Evolutionary conservation across 2,113 vertebrate species (phyloP), one percentile per base, ranked within the genome.

Genomic region (Rhizomys pruinosus): DNA sequence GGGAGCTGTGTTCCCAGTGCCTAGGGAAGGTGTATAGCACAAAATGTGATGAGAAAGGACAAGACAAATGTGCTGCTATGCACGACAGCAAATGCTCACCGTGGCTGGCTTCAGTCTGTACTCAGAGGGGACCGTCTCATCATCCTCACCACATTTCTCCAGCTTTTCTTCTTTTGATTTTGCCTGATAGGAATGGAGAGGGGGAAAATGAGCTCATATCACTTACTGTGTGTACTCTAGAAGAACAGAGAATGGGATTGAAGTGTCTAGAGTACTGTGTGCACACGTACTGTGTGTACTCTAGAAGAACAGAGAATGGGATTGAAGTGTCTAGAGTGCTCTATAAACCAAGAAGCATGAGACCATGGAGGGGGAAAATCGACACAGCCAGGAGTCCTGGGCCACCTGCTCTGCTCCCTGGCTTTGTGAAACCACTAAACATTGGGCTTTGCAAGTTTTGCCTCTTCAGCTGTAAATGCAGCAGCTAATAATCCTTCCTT

Each of bases 141-240:
- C 97, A 73, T 9, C 94, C 61, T 98, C 98, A 66, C 98, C 98
- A 91, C 89, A 25, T 81, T 98, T 98, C 66, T 97, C 34, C 8
- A 96, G 90, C 81, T 97, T 98, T 87, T 97, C 98, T 95, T 98
- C 98, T 96, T 97, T 98, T 74, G 98, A 88, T 98, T 98, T 98
- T 95, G 96, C 94, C 98, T 98, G 90, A 86, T 57, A 22, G 85
- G 93, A 92, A 71, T 17, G n/a, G 23, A 78, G 25, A 80, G 3
- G 78, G 4, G 80, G 15, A 74, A 23, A 73, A 55, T 25, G 47
- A 85, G 32, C 47, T 27, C 11, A 1, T 4, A 61, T 42, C 25
- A 59, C 72, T 66, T 66, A 7, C 57, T 55, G 7, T 15, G 19
- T 10, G 10, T 42, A 44, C 25, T 39, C 85, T 42, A 22, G 1